A percentile compares a stretch with the other conserved stretches of the same genome.
phyloP scores from a whole-genome alignment of 2,888 invertebrate genomes.

The Euzetes globulus region DNA sequence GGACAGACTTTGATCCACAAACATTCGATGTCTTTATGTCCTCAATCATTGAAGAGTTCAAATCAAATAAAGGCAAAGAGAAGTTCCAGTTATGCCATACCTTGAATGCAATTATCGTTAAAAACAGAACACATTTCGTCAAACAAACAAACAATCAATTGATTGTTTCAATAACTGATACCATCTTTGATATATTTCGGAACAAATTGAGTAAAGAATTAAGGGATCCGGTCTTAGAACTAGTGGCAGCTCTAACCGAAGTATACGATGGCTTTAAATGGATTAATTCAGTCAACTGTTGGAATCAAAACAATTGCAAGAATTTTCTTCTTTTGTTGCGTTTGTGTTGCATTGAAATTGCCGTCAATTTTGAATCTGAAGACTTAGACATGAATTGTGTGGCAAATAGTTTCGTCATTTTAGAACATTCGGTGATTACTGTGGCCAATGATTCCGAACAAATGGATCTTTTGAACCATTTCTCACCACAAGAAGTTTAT shows the following conservation, averaged over 20 bases:
- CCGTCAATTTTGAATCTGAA: slow-evolving; percentile 10
- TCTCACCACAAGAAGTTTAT: slow-evolving; percentile 18
- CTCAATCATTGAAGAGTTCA: background rate
- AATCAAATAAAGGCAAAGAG: background rate
- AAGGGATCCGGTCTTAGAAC: slow-evolving; percentile 7
- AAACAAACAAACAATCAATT: background rate
- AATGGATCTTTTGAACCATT: background rate
- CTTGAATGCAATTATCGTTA: background rate
- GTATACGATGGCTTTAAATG: slow-evolving; percentile 1
- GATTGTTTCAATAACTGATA: background rate
- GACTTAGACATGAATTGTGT: slow-evolving; percentile 16
- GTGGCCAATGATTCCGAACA: slow-evolving; percentile 2
- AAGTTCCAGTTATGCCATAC: slow-evolving; percentile 9
- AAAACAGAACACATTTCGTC: background rate
- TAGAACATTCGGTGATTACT: slow-evolving; percentile 23
- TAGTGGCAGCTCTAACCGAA: background rate
- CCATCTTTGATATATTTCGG: background rate
- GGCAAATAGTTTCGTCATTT: slow-evolving; percentile 21
- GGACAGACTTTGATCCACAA: background rate
- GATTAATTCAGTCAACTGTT: background rate
- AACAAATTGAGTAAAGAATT: slow-evolving; percentile 17
- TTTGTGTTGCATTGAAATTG: slow-evolving; percentile 29
- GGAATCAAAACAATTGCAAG: slow-evolving; percentile 24
- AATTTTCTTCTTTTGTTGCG: slow-evolving; percentile 25
- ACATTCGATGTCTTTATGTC: background rate